Base-by-base conservation (phyloP, 2,797 vertebrate species). In the Hyperoplus lanceolatus region DNA sequence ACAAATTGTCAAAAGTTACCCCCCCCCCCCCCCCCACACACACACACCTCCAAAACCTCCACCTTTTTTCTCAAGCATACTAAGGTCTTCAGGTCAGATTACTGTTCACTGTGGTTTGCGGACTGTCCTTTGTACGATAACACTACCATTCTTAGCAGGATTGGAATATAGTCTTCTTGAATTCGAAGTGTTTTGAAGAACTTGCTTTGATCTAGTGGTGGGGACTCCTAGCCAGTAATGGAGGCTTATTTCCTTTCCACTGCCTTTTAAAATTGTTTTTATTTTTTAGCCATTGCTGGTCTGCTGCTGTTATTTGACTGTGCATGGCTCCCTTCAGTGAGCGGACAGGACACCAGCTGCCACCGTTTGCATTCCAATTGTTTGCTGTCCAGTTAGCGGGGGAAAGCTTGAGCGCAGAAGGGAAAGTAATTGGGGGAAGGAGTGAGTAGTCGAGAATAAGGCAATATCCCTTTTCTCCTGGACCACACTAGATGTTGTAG, bases 311-410 rank as follows among this genome's bases (percentile, higher is more conserved):
- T 73, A 64, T 83, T 39, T 75, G 75, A 82, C 67, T 73, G 29
- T 29, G 69, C 11, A 7, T 71, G 9, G 2, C 63, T 87, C 51
- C 63, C 61, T 77, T 81, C 65, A 54, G 68, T 55, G 57, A 93
- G 92, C 81, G 80, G 88, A 93, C 89, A 87, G 88, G 82, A 90
- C 83, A 84, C 92, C 90, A 91, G 79, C 94, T 90, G 74, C 79
- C 78, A 84, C 85, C 89, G 90, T 91, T 87, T 83, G 64, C 69
- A 70, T 80, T 82, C 77, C 68, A 82, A 73, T 86, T 83, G 75
- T 80, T 80, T 55, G 79, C 74, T 29, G 61, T 89, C 81, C 73
- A 85, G 79, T 82, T 85, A 74, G 76, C 50, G 14, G 54, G 55
- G 54, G 55, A 75, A 87, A 39, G 54, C 81, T 65, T 6, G 10